These are phyloP conservation scores for Brienomyrus longianalis DNA, from an alignment of 2,113 vertebrate genomes.

Conservation along the genomic window DNA sequence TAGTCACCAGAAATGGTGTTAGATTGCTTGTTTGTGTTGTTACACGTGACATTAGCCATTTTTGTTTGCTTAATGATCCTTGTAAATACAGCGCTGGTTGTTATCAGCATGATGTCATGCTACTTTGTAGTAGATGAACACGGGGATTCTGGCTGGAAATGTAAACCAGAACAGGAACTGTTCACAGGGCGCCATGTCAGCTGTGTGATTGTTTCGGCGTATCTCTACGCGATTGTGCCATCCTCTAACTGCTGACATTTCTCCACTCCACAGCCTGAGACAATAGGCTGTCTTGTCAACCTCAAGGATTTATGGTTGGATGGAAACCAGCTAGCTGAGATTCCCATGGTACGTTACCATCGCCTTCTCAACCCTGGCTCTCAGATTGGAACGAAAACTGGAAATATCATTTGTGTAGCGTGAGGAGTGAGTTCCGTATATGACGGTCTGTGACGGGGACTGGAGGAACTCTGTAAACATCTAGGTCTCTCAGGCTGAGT, in stretches of 20 bases:
- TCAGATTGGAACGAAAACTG: background rate
- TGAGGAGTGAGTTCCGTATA: background rate
- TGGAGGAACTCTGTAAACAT: background rate
- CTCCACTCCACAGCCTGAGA: slow-evolving; percentile 72
- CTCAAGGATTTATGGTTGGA: slow-evolving; percentile 96
- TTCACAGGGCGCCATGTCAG: background rate
- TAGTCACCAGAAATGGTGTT: background rate
- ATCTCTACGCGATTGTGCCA: background rate
- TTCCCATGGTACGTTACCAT: slow-evolving; percentile 76
- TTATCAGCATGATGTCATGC: background rate
- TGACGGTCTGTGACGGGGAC: background rate
- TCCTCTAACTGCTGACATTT: slow-evolving; percentile 25
- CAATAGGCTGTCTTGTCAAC: slow-evolving; percentile 87
- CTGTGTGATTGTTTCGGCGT: background rate
- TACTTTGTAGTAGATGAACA: background rate
- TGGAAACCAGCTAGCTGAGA: slow-evolving; percentile 86
- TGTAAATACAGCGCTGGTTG: background rate
- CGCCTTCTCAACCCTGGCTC: background rate
- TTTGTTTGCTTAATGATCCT: background rate
- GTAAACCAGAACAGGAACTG: background rate
- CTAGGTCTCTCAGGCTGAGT: background rate
- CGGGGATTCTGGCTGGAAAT: background rate
- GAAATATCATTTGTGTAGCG: background rate
- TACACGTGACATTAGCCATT: background rate
- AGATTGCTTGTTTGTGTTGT: background rate